Conservation (phyloP, 2,797 vertebrate genomes). For the Kryptopterus vitreolus region DNA sequence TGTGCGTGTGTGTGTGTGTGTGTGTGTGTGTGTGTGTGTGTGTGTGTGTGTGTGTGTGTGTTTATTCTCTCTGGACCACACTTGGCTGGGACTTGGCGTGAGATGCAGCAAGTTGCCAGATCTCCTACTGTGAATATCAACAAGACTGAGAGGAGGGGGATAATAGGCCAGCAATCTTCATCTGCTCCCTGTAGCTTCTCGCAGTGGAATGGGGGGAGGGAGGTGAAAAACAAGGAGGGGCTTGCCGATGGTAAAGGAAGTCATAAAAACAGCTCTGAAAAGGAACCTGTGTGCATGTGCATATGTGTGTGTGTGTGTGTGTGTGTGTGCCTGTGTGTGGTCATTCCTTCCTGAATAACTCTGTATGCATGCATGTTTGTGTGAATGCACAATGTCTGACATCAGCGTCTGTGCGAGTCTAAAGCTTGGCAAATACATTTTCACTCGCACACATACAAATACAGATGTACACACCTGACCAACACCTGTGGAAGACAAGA, state of each 20-base stretch:
- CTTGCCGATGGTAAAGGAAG: constrained; percentile 79
- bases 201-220: constrained; percentile 54
- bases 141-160: constrained; percentile 67
- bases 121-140: constrained; percentile 83
- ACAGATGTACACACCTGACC: constrained; percentile 12
- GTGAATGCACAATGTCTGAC: constrained; percentile 47
- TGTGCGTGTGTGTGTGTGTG: too few relatives aligned
- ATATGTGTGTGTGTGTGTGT: constrained; percentile 7
- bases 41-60: constrained; percentile 56
- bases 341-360: constrained; percentile 49
- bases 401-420: constrained; percentile 53
- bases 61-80: constrained; percentile 76
- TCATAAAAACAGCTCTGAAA: constrained; percentile 79
- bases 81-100: constrained; percentile 73
- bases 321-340: constrained; percentile 39
- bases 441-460: background rate
- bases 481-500: constrained; percentile 1
- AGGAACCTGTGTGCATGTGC: constrained; percentile 54
- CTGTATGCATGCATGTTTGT: constrained; percentile 54
- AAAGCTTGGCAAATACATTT: constrained; percentile 30
- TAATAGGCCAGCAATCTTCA: constrained; percentile 74
- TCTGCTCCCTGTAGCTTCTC: constrained; percentile 56
- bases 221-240: constrained; percentile 63
- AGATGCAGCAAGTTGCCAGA: constrained; percentile 73
- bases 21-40: background rate